Evolutionary conservation across 2,113 vertebrate species (phyloP).

Genomic region (Oenanthe melanoleuca): DNA sequence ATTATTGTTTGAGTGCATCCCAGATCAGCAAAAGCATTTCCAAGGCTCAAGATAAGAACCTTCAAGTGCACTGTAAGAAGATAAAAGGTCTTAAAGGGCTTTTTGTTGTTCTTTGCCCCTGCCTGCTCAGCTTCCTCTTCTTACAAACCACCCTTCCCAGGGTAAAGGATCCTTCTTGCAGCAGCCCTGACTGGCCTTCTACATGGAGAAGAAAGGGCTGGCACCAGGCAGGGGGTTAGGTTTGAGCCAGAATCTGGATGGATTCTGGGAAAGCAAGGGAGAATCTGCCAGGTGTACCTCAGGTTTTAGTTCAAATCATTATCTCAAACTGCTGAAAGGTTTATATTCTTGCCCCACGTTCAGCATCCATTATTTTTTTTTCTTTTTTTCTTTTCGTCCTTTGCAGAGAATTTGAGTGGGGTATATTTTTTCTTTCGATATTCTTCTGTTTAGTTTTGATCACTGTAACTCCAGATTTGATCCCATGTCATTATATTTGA

Average conservation of each 20-base stretch:
- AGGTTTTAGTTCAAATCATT: not conserved
- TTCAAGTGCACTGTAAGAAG: not conserved
- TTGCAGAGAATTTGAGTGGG: not conserved
- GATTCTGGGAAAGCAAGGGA: not conserved
- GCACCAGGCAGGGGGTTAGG: not conserved
- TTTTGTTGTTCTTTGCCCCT: not conserved
- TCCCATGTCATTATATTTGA: not conserved
- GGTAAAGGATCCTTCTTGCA: not conserved
- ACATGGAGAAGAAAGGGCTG: not conserved
- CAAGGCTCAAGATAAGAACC: not conserved
- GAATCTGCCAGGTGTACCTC: not conserved
- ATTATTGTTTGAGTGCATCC: not conserved
- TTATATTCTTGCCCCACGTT: not conserved
- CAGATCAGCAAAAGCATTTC: not conserved
- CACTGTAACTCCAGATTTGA: not conserved
- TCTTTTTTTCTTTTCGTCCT: not conserved
- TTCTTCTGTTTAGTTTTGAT: not conserved
- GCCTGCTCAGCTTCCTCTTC: not conserved
- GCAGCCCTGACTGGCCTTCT: not conserved
- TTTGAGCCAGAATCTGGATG: fast-evolving
- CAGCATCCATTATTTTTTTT: not conserved
- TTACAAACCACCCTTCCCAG: not conserved
- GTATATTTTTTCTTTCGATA: not conserved
- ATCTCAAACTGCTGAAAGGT: not conserved
- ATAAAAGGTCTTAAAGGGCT: not conserved